Evolutionary conservation across 2,113 vertebrate species (phyloP), one percentile per base, ranked within the genome.

Genomic region (Lanius collurio): DNA sequence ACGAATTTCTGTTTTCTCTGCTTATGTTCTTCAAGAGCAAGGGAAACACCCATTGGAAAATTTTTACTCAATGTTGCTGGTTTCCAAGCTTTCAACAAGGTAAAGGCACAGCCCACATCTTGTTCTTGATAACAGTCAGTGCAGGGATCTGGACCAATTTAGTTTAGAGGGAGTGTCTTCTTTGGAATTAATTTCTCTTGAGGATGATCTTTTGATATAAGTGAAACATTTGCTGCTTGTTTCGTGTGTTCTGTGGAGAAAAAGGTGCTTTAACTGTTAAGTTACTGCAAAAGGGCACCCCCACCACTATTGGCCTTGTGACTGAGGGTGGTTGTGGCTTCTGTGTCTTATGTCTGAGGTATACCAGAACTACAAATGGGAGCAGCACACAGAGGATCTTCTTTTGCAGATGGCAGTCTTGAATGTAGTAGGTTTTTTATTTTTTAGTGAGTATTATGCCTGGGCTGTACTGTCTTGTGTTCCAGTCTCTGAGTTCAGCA

Each of bases 31-130:
- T 85, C 24, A 67, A 75, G 14, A 63, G 9, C 7, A 62, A 67
- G 28, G 1, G 1, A 79, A 73, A 33, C 0, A 2, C 11, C 12
- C 5, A 0, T 0, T 59, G 26, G 17, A 44, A 82, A 85, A 74
- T 49, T 7, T 31, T 10, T 24, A 15, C 33, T 74, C 14, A 18
- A 0, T 37, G 8, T 50, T 68, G 2, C 11, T 67, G 52, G 6
- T 53, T 21, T 77, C 49, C 19, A 6, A 59, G 7, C 42, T 63
- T 82, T 8, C 59, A 33, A 28, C 10, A 23, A 64, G 39, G 13
- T 24, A 41, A 60, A 73, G 7, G 9, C 16, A 14, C 6, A 63
- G 31, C 18, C 4, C 16, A 4, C 4, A 4, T 11, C 68, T 30
- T 42, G 11, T 39, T 69, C 42, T 33, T 46, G 19, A 1, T 50